A percentile compares a stretch with the other conserved stretches of the same genome.
Conservation (phyloP, 2,113 vertebrate genomes). For the Leptocoma aspasia region DNA sequence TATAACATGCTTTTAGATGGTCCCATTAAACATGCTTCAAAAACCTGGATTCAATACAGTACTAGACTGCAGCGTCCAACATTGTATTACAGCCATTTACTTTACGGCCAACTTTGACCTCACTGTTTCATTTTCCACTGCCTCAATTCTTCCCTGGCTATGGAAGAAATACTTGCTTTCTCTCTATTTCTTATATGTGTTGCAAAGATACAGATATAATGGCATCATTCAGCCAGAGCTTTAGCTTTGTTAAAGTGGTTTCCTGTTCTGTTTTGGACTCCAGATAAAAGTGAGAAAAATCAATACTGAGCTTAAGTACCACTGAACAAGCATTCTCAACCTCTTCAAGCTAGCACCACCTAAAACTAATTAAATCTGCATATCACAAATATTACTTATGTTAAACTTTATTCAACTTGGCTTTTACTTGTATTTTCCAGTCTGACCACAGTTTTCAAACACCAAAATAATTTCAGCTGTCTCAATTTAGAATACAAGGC, state of each 20-base stretch:
- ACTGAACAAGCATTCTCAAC: neutral
- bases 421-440: constrained; percentile 39
- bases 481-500: neutral
- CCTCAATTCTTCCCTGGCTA: neutral
- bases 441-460: neutral
- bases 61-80: neutral
- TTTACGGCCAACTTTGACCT: neutral
- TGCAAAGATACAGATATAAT: neutral
- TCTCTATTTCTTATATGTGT: neutral
- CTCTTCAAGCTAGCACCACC: neutral
- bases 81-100: neutral
- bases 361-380: neutral
- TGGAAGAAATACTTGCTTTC: neutral
- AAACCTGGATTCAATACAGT: neutral
- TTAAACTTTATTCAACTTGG: neutral
- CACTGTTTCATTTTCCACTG: neutral
- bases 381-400: neutral
- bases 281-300: neutral
- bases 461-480: constrained; percentile 30
- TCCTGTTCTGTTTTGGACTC: neutral
- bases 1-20: neutral
- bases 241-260: neutral
- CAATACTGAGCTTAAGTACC: neutral
- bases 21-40: neutral
- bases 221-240: neutral